Base-by-base conservation (phyloP, 2,888 invertebrate species). In the Spisula subtruncata region DNA sequence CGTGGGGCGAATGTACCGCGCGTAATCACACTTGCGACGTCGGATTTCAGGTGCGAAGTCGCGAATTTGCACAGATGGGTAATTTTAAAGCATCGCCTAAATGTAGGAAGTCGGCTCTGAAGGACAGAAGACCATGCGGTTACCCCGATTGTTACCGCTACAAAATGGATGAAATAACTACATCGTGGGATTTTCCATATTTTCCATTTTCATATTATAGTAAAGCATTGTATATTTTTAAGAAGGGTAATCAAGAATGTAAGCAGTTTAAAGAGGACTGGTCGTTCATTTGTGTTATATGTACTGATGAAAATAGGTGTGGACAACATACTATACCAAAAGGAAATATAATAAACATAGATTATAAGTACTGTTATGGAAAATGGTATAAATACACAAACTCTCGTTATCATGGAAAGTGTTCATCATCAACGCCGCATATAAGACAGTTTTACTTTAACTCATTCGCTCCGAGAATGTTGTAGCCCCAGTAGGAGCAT, bases 271-370 rank as follows among this genome's bases (percentile, higher is more conserved):
- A 12, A 6, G 35, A 6, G 32, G 29, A 29, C 4, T 8, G 2
- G 10, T 20, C 85, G 41, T n/a, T 35, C 16, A 60, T 46, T n/a
- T 86, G 85, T 48, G 54, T 80, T 12, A 51, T 86, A 56, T 86
- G 85, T 56, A 20, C 85, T 54, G 60, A 86, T 56, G 35, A 54
- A 32, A 18, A 29, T 1, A 54, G 41, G 20, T 86, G 85, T 81
- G 85, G 85, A 80, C 16, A 54, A 10, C 18, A 86, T 54, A n/a
- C 41, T 25, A n/a, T 86, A 20, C 51, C n/a, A 54, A 56, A 51
- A 32, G 85, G 80, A 8, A 41, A 80, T 12, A 56, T 20, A 0
- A n/a, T 86, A 6, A n/a, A 25, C 8, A 54, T 86, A 10, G 16
- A 56, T 32, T 81, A 20, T 20, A 6, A 35, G 32, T 16, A 10